Conservation (phyloP, 2,888 invertebrate species). For the Drosophila acutilabella region DNA sequence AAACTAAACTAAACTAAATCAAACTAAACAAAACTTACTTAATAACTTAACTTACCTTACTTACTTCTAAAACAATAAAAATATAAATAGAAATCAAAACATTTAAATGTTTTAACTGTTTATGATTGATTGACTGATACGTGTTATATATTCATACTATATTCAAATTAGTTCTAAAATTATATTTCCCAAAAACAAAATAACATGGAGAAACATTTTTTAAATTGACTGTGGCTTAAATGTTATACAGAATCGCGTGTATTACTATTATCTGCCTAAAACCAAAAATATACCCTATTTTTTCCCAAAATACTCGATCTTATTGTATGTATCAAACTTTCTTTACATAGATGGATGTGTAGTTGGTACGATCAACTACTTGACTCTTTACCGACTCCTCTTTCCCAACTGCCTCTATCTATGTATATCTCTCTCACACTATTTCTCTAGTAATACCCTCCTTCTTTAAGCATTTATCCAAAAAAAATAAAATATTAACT, state of each 20-base stretch:
- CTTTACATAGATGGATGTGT: constrained; percentile 2
- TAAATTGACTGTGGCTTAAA: constrained; percentile 34
- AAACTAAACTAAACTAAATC: constrained; percentile 37
- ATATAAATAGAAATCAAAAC: constrained; percentile 12
- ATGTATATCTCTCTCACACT: constrained; percentile 1
- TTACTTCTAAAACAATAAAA: constrained; percentile 20
- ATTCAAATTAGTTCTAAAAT: constrained; percentile 27
- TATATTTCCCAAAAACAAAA: constrained; percentile 11
- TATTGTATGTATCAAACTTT: constrained; percentile 6
- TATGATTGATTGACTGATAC: constrained; percentile 26
- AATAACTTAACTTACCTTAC: constrained; percentile 13
- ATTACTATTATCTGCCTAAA: constrained; percentile 20
- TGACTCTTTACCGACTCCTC: background rate
- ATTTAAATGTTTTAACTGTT: constrained; percentile 41
- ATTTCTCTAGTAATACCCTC: constrained; percentile 1
- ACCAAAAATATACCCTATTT: constrained; percentile 20
- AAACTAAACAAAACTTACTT: constrained; percentile 25
- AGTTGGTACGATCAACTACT: constrained; percentile 15
- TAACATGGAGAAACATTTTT: background rate
- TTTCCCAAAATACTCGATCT: constrained; percentile 19
- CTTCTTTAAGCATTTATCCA: constrained; percentile 15
- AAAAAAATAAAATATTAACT: constrained; percentile 16
- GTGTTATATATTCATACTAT: constrained; percentile 24
- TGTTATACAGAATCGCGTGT: constrained; percentile 36
- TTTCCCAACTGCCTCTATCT: background rate